Base-by-base conservation (phyloP, 2,888 invertebrate genomes). In the Hofmannophila pseudospretella region DNA sequence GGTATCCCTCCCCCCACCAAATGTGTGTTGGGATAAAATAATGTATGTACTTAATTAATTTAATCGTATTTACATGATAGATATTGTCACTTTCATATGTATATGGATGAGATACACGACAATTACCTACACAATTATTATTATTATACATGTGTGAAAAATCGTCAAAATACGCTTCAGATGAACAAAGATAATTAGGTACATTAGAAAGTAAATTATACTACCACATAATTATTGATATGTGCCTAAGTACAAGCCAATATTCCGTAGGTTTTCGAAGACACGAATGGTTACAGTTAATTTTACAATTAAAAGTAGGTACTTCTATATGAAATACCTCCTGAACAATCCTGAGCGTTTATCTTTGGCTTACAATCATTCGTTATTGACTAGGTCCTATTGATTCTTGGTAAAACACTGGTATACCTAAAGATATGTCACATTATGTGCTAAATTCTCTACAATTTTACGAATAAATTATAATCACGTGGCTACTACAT, bases 401-500 rank as follows among this genome's bases (percentile, higher is more conserved):
- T 45, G 22, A 36, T 36, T 35, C 13, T 29, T 11, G 7, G 27
- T 31, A 30, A 13, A 10, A 34, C 27, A 27, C 39, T 34, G 41
- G 47, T 56, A 59, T 47, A 49, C 42, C 43, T 60, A 54, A 50
- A 54, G 59, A 67, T 65, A 67, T 65, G 67, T 66, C 37, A 39
- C 33, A 49, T 46, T 47, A 45, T 38, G 32, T 27, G 32, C 39
- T 34, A 33, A 41, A 22, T 13, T 37, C 22, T 20, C n/a, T 23
- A 22, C 11, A 22, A 32, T 22, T 11, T 32, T 32, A 28, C 11
- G 11, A 28, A 28, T 12, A 28, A 12, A n/a, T n/a, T n/a, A n/a
- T n/a, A n/a, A n/a, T n/a, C n/a, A n/a, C n/a, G n/a, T n/a, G n/a
- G n/a, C n/a, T n/a, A n/a, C n/a, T n/a, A n/a, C n/a, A n/a, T n/a